Evolutionary conservation across 2,113 vertebrate genomes (phyloP).

Genomic region (Neopipo cinnamomea): DNA sequence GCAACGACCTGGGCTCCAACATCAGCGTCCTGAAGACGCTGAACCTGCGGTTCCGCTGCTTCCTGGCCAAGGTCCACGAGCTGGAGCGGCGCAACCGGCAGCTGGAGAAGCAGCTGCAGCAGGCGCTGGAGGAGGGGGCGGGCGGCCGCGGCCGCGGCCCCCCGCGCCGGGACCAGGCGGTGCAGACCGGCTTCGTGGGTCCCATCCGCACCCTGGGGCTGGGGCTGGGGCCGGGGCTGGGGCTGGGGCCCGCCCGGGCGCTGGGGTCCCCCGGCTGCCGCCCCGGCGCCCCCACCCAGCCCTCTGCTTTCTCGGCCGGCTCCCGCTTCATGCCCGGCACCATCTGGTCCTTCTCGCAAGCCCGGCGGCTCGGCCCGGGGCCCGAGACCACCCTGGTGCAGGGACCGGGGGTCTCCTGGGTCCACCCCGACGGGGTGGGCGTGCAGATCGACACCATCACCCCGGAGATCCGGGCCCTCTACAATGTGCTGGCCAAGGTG

Average conservation of each 20-base stretch:
- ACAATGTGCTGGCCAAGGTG: constrained; percentile 97
- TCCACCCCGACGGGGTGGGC: constrained; percentile 93
- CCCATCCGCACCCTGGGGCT: constrained; percentile 78
- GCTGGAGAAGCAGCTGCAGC: constrained; percentile 91
- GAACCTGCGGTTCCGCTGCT: constrained; percentile 93
- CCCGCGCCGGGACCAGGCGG: constrained; percentile 81
- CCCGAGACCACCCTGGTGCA: constrained; percentile 85
- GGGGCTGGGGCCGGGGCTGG: constrained; percentile 15
- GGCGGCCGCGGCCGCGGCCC: constrained; percentile 42
- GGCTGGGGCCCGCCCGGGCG: constrained; percentile 52
- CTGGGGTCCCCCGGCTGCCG: constrained; percentile 61
- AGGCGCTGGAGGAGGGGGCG: constrained; percentile 80
- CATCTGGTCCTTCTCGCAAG: constrained; percentile 94
- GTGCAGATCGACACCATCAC: constrained; percentile 99
- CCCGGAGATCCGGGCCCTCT: constrained; percentile 95
- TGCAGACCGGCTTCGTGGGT: constrained; percentile 88
- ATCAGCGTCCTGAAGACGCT: constrained; percentile 95
- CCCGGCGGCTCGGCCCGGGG: constrained; percentile 83
- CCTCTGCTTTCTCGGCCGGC: constrained; percentile 34
- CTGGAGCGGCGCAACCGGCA: constrained; percentile 93
- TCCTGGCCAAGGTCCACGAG: constrained; percentile 95
- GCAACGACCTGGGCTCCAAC: constrained; percentile 96
- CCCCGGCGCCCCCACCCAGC: constrained; percentile 11
- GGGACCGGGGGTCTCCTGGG: constrained; percentile 91
- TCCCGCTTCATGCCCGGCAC: constrained; percentile 88